Evolutionary conservation across 2,888 invertebrate genomes (phyloP), one percentile per base, ranked within the genome.

Genomic region (Heliconius ismenius): DNA sequence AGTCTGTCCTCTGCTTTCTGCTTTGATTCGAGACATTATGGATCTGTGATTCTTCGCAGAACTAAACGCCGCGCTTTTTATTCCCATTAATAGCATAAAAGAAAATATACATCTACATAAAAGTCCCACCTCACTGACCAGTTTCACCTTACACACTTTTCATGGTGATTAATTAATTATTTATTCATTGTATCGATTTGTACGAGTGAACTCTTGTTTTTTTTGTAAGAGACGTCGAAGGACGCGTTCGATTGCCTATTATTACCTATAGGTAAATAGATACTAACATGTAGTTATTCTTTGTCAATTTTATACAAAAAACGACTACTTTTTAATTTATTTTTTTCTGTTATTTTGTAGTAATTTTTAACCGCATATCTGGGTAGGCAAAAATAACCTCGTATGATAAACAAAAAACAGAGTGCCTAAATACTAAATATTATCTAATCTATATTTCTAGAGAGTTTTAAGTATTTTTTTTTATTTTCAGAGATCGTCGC

Each of bases 161-260:
- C 54, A 32, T 69, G 76, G 74, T 62, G 62, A 79, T 75, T 79
- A 64, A 75, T 79, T 84, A 87, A 88, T 89, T 86, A 88, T 87
- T 87, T 84, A 89, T 88, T 87, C 86, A 86, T 64, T 78, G 77
- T 83, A 87, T 89, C 85, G 87, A 87, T 86, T 84, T 78, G 63
- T 75, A 81, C 82, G 83, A 84, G 84, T 83, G 83, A 78, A 79
- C 81, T 78, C 79, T 80, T 32, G 28, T 28, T 81, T 84, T 84
- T 84, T 86, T 84, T 83, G 75, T 80, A 74, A 81, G 54, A 69
- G 26, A 69, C 72, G 49, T 64, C 24, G 65, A 76, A 78, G 74
- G 76, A 74, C 74, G 70, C 73, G 54, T 73, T 58, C 72, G 21
- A 60, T 76, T 63, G 74, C 58, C 69, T 64, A 54, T 63, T 60